Base-by-base conservation (phyloP, 2,797 vertebrate species). In the Enteromius unitaeniatus region DNA sequence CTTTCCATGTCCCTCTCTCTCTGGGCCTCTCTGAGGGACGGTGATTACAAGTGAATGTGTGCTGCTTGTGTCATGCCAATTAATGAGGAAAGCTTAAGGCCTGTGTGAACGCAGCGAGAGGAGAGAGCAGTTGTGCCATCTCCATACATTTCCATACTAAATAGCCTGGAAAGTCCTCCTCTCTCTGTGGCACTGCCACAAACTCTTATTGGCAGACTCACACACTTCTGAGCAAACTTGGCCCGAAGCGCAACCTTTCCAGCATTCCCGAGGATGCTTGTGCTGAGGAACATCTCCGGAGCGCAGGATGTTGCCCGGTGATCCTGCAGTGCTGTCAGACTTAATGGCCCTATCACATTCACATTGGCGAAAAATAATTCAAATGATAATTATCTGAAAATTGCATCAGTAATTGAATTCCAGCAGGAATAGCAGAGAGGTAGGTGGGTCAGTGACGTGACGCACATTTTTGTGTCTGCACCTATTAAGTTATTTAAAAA, bases 111-210 rank as follows among this genome's bases (percentile, higher is more conserved):
- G 40, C 85, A 58, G 58, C 31, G 68, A 84, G 55, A 86, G 81
- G 79, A 83, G 87, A 90, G 87, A 87, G 86, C 80, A 77, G 79
- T 84, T 79, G 51, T 86, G 88, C 17, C 85, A 91, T 94, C 91
- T 91, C 91, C 92, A 94, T 93, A 90, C 90, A 94, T 94, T 93
- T 93, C 82, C 93, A 94, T 93, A 91, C 86, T 92, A 92, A 93
- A 90, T 88, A 93, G 91, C 81, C 85, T 89, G 90, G 88, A 76
- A 73, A 75, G 28, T 21, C 69, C 73, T 83, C n/a, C 68, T 53
- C 55, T 40, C 31, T 47, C 77, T 7, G 51, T 78, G 68, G 34
- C 74, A 42, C 45, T 49, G 49, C 67, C 68, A 58, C 74, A 81
- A 40, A 79, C 49, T 78, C 68, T 86, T 28, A 84, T 67, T 45